phyloP scores from a whole-genome alignment of 2,888 invertebrate genomes.

The Myopa tessellatipennis region DNA sequence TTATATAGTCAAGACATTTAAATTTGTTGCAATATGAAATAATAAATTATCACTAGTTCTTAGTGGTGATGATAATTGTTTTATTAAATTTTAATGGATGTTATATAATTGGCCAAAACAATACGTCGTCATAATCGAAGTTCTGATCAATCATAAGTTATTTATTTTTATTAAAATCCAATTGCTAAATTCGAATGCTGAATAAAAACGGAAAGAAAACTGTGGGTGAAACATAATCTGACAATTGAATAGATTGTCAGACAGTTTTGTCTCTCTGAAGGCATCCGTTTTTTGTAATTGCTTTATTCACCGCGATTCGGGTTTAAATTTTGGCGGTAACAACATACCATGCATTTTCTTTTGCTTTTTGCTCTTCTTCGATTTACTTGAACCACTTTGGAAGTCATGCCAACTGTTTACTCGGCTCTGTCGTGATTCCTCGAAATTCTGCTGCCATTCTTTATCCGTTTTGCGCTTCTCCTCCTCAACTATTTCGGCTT shows the following conservation, averaged over 20 bases:
- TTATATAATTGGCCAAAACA: too few relatives aligned
- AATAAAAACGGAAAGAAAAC: not conserved
- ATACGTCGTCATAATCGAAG: too few relatives aligned
- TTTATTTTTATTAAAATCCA: not conserved
- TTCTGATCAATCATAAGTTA: not conserved
- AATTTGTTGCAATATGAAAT: too few relatives aligned
- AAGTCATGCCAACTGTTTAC: conserved; percentile 95
- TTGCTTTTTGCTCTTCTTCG: conserved; percentile 79
- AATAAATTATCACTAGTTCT: too few relatives aligned
- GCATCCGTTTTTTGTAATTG: not conserved
- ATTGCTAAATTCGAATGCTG: too few relatives aligned
- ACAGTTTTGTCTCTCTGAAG: not conserved
- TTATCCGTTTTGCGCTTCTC: conserved; percentile 90
- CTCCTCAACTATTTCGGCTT: conserved; percentile 92
- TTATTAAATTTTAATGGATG: too few relatives aligned
- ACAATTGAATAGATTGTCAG: not conserved
- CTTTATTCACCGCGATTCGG: conserved; percentile 81
- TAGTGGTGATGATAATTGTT: too few relatives aligned
- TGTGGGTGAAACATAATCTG: not conserved
- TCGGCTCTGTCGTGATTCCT: conserved; percentile 92
- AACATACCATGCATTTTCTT: conserved; percentile 82
- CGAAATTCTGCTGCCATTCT: conserved; percentile 99
- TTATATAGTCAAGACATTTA: too few relatives aligned
- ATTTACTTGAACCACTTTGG: conserved; percentile 74
- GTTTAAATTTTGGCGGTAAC: conserved; percentile 93